These are phyloP conservation scores for Zeugodacus cucurbitae DNA, from an alignment of 1,140 invertebrate genomes.

Conservation along the genomic window DNA sequence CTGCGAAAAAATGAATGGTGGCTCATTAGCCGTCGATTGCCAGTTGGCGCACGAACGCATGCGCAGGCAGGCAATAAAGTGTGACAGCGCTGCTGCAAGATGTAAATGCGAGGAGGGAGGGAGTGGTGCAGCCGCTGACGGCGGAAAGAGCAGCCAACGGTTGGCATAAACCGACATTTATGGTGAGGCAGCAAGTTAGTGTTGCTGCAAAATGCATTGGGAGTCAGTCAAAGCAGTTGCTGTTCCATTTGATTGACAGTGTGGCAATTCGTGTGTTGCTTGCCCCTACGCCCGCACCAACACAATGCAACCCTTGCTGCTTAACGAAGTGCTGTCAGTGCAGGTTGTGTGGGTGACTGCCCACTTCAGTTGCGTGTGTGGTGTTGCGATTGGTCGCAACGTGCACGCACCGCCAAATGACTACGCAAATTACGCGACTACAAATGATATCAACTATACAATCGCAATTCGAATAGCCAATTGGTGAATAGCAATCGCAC, in stretches of 20 bases:
- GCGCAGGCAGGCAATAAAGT: constrained; percentile 16
- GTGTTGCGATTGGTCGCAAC: not conserved
- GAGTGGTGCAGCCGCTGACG: not conserved
- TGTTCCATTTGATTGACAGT: constrained; percentile 7
- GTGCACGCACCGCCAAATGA: constrained; percentile 14
- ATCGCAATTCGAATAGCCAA: not conserved
- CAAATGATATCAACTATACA: constrained; percentile 17
- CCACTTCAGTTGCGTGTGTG: not conserved
- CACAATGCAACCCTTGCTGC: not conserved
- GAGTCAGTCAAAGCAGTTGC: not conserved
- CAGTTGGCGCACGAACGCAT: constrained; percentile 17
- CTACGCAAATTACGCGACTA: constrained; percentile 20
- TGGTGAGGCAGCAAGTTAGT: not conserved
- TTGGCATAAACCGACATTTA: constrained; percentile 4
- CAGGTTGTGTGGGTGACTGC: constrained; percentile 2
- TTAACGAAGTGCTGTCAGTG: not conserved
- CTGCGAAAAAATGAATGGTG: constrained; percentile 23
- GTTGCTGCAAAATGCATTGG: not conserved
- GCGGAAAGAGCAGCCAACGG: not conserved
- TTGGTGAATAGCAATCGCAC: not conserved
- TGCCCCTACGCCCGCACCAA: not conserved
- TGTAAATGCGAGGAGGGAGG: not conserved
- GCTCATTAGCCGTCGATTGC: constrained; percentile 16
- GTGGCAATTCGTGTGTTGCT: not conserved
- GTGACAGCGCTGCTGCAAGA: not conserved